These are phyloP conservation scores for Phymatocera aterrima DNA, from an alignment of 2,888 invertebrate species.

Conservation along the genomic window DNA sequence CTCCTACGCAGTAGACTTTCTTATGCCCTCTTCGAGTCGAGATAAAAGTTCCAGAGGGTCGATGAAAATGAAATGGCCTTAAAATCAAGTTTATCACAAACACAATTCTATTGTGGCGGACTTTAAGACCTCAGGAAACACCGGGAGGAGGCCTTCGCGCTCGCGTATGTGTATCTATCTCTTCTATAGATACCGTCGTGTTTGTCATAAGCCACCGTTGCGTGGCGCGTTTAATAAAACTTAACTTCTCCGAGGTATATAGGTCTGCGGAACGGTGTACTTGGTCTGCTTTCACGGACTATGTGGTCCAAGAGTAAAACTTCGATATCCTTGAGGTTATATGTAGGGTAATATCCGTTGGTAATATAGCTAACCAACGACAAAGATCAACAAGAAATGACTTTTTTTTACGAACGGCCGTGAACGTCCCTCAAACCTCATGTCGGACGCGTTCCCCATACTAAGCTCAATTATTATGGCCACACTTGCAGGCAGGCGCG, in stretches of 20 bases:
- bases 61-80: constrained; percentile 43
- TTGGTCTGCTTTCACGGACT: constrained; percentile 22
- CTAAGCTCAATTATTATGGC: constrained; percentile 30
- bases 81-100: constrained; percentile 40
- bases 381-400: constrained; percentile 33
- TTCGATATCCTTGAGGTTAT: constrained; percentile 31
- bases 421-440: constrained; percentile 31
- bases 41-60: constrained; percentile 42
- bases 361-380: constrained; percentile 26
- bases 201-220: constrained; percentile 17
- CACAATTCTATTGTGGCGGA: constrained; percentile 35
- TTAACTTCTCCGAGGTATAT: constrained; percentile 10
- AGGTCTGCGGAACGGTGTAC: constrained; percentile 4
- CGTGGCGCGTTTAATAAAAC: constrained; percentile 37
- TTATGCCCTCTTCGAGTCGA: constrained; percentile 24
- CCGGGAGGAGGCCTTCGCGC: not conserved
- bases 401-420: constrained; percentile 30
- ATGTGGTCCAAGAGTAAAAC: constrained; percentile 37
- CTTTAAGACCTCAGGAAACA: constrained; percentile 4
- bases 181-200: constrained; percentile 16
- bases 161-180: not conserved
- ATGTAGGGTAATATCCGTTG: constrained; percentile 32
- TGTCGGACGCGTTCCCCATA: constrained; percentile 13
- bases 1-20: constrained; percentile 20
- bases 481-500: not conserved